Percentiles rank a stretch among this genome's conserved stretches.
These are phyloP conservation scores for Pseudobourletiella spinata DNA, from an alignment of 1,140 invertebrate species.

Conservation along the genomic window DNA sequence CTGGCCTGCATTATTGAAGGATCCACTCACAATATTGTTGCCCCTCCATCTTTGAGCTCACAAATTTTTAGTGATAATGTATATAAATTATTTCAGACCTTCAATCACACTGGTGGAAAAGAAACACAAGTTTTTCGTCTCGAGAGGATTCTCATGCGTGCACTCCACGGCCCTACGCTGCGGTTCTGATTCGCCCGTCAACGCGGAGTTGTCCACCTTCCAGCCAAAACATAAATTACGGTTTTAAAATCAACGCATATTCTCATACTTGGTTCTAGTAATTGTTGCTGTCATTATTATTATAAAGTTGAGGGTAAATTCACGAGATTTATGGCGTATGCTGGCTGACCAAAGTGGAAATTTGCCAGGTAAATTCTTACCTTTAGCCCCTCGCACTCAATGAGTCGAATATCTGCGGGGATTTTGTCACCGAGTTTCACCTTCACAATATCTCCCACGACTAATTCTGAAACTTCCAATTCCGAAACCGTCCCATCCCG, in stretches of 20 bases:
- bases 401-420: conserved; percentile 45
- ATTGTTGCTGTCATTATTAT: too few species aligned
- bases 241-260: too few species aligned
- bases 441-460: conserved; percentile 85
- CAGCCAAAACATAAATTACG: neutral
- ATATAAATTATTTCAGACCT: too few species aligned
- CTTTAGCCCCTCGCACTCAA: conserved; percentile 49
- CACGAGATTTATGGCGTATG: too few species aligned
- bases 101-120: conserved; percentile 47
- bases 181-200: conserved; percentile 35
- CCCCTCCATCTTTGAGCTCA: too few species aligned
- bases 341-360: too few species aligned
- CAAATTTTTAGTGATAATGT: too few species aligned
- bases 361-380: conserved; percentile 41
- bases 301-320: too few species aligned
- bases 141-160: conserved; percentile 44
- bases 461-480: conserved; percentile 78
- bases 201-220: conserved; percentile 49
- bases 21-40: too few species aligned
- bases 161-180: conserved; percentile 37
- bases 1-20: conserved; percentile 48
- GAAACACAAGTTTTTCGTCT: conserved; percentile 45
- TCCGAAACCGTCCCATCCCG: conserved; percentile 88
- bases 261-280: too few species aligned
- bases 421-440: conserved; percentile 66